Evolutionary conservation across 2,888 invertebrate species (phyloP), one percentile per base, ranked within the genome.

Genomic region (Ormyrus thymus): DNA sequence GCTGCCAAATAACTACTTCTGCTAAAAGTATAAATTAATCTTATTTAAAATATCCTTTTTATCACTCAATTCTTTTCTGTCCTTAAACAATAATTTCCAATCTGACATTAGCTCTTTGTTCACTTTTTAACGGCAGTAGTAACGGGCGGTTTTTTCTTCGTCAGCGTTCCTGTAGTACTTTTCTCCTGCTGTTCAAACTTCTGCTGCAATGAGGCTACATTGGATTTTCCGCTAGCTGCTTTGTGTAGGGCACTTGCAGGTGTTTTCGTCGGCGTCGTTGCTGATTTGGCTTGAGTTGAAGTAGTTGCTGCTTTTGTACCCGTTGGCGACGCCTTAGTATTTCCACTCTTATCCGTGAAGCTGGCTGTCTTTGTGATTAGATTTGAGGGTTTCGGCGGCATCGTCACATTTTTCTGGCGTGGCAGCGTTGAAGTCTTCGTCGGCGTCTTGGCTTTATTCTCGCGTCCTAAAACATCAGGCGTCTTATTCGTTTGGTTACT

Each of bases 151-250:
- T 80, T 80, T 13, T 78, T 78, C 46, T 15, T 77, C 6, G 69
- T 51, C 0, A 80, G 11, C 0, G 59, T 69, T 0, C 53, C 64
- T 3, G 43, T 53, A 29, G 29, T 29, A 29, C 78, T 80, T 10
- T 75, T 81, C 70, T 85, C 87, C 70, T 90, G 90, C 85, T 92
- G 93, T 90, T 96, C 95, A 87, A 95, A 96, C 88, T 95, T 95
- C 85, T 95, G 95, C 85, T 96, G 95, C 84, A 96, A 90, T 78
- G 94, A 94, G 50, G 95, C 95, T 74, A 95, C 95, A 87, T 93
- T 95, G 29, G 75, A 71, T 78, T 84, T 88, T 53, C 55, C 72
- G 51, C 58, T 70, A 78, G 79, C 55, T 7, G 65, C 45, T n/a
- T 58, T 72, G 46, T 51, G 71, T 43, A 29, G 7, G 1, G 64